Evolutionary conservation across 1,140 invertebrate genomes (phyloP), one percentile per base, ranked within the genome.

Genomic region (Oscheius sp.): DNA sequence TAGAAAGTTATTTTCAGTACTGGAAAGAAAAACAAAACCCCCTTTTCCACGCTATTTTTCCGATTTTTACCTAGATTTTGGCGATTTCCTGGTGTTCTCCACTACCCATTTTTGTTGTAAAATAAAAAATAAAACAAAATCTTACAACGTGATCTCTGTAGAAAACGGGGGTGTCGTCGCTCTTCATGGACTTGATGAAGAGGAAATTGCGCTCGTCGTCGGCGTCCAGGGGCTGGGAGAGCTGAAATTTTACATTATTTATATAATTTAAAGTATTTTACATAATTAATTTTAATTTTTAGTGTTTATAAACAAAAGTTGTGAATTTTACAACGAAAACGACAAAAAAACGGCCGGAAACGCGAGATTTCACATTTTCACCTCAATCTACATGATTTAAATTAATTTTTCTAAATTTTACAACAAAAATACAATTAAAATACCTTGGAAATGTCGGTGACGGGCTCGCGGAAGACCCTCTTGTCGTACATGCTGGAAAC

Each of bases 101-200:
- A n/a, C n/a, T n/a, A n/a, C n/a, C n/a, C n/a, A n/a, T n/a, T n/a
- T n/a, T n/a, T n/a, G n/a, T n/a, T n/a, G n/a, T n/a, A n/a, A 23
- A 55, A 42, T 42, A 42, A 42, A n/a, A 23, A 1, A 23, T 28
- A 10, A 59, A 59, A 0, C 13, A 15, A 59, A 15, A 23, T 32
- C 35, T 26, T 62, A 70, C 68, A 36, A 71, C 76, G 20, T 75
- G 76, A 74, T 82, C 71, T 31, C 81, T 65, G 62, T 82, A 82
- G 68, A 84, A 84, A 20, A 84, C 82, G 7, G 82, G 82, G 3
- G 82, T 74, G 36, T 83, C 52, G 42, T 84, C 81, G 28, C 34
- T 52, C 15, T 75, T 62, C 74, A 84, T 74, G 1, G 80, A 52
- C 59, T 82, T 82, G 1, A 75, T 34, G 59, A 71, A 78, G 46